Evolutionary conservation across 37 sponge, comb jelly and placozoan genomes (phyloP), one percentile per base, ranked within the genome.

Genomic region (Aplysina aerophoba): DNA sequence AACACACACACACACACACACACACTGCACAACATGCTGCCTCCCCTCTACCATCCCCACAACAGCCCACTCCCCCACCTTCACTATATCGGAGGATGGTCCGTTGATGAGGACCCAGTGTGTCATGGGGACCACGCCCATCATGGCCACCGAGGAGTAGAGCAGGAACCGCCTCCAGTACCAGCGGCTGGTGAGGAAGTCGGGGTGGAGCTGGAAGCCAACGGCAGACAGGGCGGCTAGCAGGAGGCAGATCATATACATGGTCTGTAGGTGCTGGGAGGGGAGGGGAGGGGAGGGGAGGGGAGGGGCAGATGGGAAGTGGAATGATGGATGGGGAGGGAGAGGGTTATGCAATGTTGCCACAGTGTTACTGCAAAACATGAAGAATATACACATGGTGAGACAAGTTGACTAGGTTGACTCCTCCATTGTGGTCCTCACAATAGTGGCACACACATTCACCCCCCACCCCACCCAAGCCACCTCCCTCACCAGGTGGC

Each of bases 131-230:
- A 95, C 90, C 39, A 89, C 82, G 4, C 95, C 92, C 35, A 88
- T 89, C 87, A 95, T 87, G 33, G 89, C 67, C 31, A 89, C 34
- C 0, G 83, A 86, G 27, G 92, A 81, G 85, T 95, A 95, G 79
- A 95, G 92, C 54, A 87, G 50, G 28, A 95, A 25, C 19, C 95
- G 30, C 59, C 95, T 54, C 38, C 83, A 38, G 77, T 95, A 85
- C 92, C 95, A 95, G 59, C 88, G 75, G 38, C 81, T 25, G 50
- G 92, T 87, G 56, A 95, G 95, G 84, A 92, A 95, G 38, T 87
- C 75, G 24, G 87, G 80, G 59, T 95, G 95, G 39, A 88, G 53
- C 80, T 83, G 88, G 31, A 83, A 22, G 5, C 56, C 44, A 20
- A 44, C 33, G 12, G 85, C 36, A 21, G 39, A 21, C 59, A 74